phyloP scores from a whole-genome alignment of 2,888 invertebrate species.

The Rhamphomyia laevipes region DNA sequence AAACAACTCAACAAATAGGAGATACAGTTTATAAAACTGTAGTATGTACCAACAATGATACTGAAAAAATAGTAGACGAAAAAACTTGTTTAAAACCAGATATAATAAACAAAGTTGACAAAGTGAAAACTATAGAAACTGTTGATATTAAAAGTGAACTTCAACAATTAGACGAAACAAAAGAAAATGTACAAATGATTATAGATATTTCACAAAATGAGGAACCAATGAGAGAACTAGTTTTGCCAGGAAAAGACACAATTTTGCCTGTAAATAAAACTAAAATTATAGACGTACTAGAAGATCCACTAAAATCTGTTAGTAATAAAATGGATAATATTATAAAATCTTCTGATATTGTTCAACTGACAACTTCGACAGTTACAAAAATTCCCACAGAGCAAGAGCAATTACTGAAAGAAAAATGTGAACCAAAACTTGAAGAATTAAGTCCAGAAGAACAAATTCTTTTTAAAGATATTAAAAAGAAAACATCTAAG shows the following conservation, averaged over 20 bases:
- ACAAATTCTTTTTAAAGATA: conserved; percentile 27
- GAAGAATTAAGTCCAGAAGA: conserved; percentile 32
- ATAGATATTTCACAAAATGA: conserved; percentile 16
- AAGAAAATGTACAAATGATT: neutral
- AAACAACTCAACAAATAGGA: no score
- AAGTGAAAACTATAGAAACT: no score
- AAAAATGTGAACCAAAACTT: conserved; percentile 13
- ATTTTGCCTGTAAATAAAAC: neutral
- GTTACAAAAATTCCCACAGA: neutral
- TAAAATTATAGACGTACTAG: neutral
- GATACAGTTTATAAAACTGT: no score
- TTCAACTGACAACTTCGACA: neutral
- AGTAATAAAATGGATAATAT: no score
- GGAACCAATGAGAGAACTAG: conserved; percentile 28
- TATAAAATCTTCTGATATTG: neutral
- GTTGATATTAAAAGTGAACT: no score
- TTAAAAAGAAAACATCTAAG: conserved; percentile 33
- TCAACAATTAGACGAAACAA: no score
- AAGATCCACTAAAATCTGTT: no score
- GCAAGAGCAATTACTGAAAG: conserved; percentile 10
- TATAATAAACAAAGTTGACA: no score
- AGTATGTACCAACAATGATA: no score
- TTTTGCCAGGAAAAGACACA: neutral
- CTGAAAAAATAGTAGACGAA: no score
- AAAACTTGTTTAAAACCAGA: no score